These are phyloP conservation scores for Agrotis puta DNA, from an alignment of 2,888 invertebrate genomes.

Conservation along the genomic window DNA sequence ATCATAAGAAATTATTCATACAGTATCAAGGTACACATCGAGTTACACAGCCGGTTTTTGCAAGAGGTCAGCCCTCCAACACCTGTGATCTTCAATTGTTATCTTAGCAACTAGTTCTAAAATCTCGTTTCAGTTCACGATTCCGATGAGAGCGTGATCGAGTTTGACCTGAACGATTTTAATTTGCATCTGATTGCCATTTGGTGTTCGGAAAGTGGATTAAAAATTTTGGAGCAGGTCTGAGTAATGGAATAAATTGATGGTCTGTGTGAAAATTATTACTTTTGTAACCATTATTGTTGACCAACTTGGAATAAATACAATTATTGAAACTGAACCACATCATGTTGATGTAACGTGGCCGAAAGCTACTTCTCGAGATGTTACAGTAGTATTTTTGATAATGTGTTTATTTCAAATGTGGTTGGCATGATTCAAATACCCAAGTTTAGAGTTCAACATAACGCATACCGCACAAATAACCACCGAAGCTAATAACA, in stretches of 20 bases:
- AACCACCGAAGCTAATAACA: slow-evolving; percentile 61
- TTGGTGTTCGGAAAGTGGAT: slow-evolving; percentile 57
- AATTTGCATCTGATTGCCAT: slow-evolving; percentile 79
- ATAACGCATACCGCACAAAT: slow-evolving; percentile 60
- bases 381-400: slow-evolving; percentile 36
- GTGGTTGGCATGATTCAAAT: slow-evolving; percentile 35
- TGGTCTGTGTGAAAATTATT: slow-evolving; percentile 32
- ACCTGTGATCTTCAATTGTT: slow-evolving; percentile 83
- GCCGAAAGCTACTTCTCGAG: slow-evolving; percentile 14
- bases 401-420: slow-evolving; percentile 46
- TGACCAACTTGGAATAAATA: slow-evolving; percentile 6
- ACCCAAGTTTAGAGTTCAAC: slow-evolving; percentile 54
- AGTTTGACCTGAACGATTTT: slow-evolving; percentile 78
- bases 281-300: slow-evolving; percentile 6
- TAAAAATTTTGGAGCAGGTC: slow-evolving; percentile 48
- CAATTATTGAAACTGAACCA: slow-evolving; percentile 13
- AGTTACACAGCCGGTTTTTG: slow-evolving; percentile 71
- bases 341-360: slow-evolving; percentile 8
- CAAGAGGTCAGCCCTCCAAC: slow-evolving; percentile 68
- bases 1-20: slow-evolving; percentile 62
- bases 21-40: slow-evolving; percentile 56
- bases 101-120: slow-evolving; percentile 75
- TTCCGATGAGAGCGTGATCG: slow-evolving; percentile 86
- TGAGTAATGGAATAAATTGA: slow-evolving; percentile 55
- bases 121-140: slow-evolving; percentile 78